Base-by-base conservation (phyloP, 2,888 invertebrate species). In the Spodoptera exigua region DNA sequence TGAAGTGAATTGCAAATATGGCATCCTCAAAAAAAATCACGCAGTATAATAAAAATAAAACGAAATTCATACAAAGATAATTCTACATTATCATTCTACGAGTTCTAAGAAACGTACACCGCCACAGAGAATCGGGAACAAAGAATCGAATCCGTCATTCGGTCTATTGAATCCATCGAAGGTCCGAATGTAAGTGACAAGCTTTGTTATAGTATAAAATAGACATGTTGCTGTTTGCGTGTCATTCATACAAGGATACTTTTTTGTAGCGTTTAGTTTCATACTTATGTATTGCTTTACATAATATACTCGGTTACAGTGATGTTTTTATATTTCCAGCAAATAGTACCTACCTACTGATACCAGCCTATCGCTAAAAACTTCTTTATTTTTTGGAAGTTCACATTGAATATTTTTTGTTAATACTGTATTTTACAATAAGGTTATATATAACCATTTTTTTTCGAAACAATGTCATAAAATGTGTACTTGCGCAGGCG, bases 401-500 rank as follows among this genome's bases (percentile, higher is more conserved):
- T 27, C 21, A 5, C 7, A 27, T 5, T 27, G 27, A 27, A 27
- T 27, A 27, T 27, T 27, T 0, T 27, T 27, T 27, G 7, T 27
- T 7, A 5, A 7, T 0, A 9, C 27, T 27, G 7, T 7, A 9
- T 27, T 4, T 27, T 27, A 5, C 5, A 27, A 9, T 5, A 27
- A n/a, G n/a, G n/a, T 27, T 27, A 9, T 27, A 27, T 27, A 9
- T 27, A 27, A 27, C 27, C 7, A 1, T 1, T 27, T 27, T 27
- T 27, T 27, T 27, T 27, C 27, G 27, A 27, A 27, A 27, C 27
- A 27, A 60, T 66, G 70, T 73, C 74, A 73, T 54, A 49, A 52
- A 51, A 54, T 61, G 36, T 51, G 41, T 46, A 61, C 21, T 27
- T 61, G 70, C 52, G 55, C 75, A 18, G 74, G 61, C 80, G 72